Evolutionary conservation across 2,888 invertebrate genomes (phyloP).

Genomic region (Drosophila atripex): DNA sequence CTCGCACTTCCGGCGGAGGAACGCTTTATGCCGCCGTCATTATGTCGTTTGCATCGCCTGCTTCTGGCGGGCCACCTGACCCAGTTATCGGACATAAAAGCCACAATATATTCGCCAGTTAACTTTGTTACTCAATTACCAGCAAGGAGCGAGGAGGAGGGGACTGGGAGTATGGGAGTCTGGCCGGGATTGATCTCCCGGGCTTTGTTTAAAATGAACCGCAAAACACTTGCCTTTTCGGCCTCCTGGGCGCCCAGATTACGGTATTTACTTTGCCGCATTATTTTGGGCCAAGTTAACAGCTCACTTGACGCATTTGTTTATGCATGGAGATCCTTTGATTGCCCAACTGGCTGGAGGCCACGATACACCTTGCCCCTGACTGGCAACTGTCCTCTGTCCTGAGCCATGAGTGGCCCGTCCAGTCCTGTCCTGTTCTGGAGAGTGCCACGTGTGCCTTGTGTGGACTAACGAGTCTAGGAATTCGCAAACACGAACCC

Average conservation of each 20-base stretch:
- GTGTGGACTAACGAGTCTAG: constrained; percentile 6
- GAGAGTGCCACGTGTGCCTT: not conserved
- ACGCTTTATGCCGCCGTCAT: constrained; percentile 7
- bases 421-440: not conserved
- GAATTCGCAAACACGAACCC: not conserved
- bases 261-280: not conserved
- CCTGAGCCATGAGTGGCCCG: not conserved
- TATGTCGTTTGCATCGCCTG: constrained; percentile 7
- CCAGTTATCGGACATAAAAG: no score
- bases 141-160: not conserved
- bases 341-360: constrained; percentile 12
- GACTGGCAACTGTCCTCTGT: not conserved
- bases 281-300: not conserved
- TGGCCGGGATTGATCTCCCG: not conserved
- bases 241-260: not conserved
- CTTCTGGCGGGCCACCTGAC: not conserved
- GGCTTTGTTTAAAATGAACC: not conserved
- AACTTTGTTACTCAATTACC: not conserved
- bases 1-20: constrained; percentile 7
- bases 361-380: not conserved
- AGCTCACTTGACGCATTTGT: constrained; percentile 7
- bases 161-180: no score
- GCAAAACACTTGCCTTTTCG: not conserved
- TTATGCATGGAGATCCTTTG: constrained; percentile 3
- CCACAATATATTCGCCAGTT: no score